Base-by-base conservation (phyloP, 2,888 invertebrate genomes). In the Muschampia plurimacula region DNA sequence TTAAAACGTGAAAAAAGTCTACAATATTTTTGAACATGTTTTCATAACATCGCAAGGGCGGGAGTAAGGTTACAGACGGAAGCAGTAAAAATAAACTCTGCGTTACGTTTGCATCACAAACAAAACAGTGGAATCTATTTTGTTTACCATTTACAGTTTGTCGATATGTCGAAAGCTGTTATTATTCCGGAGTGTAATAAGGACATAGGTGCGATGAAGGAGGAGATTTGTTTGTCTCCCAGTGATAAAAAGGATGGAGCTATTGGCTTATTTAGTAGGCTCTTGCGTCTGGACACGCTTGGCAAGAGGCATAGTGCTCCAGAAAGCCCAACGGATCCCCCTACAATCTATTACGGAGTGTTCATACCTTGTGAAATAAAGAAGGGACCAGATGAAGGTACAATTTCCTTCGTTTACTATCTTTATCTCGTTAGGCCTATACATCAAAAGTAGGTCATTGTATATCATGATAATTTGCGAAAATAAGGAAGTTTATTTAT, bases 291-390 rank as follows among this genome's bases (percentile, higher is more conserved):
- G n/a, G 92, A 93, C 76, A 77, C 89, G 3, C 79, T 90, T 60
- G 82, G 84, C 10, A 92, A 90, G 77, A 89, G 85, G 75, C 84
- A 76, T 49, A 85, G 74, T 79, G 71, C 78, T 10, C 82, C 86
- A 3, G 89, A 83, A 28, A 91, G 87, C 65, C 90, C 92, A 4
- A 85, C 86, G 49, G 91, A 91, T 63, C 89, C 93, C 2, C 84
- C 87, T 2, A 82, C 81, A 4, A 91, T 86, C 0, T 95, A 90
- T 76, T 95, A 93, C 80, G 95, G 93, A 77, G 95, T 95, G n/a
- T 95, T 93, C 76, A 94, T 95, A 81, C 94, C 95, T n/a, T 94
- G 93, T 78, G 95, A 95, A 86, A 88, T 93, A 39, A 94, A 94
- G 75, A 92, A 93, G 80, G 94, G 92, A 55, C 91, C 92, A 2